Conservation (phyloP, 2,113 vertebrate species). For the Silurus glanis region DNA sequence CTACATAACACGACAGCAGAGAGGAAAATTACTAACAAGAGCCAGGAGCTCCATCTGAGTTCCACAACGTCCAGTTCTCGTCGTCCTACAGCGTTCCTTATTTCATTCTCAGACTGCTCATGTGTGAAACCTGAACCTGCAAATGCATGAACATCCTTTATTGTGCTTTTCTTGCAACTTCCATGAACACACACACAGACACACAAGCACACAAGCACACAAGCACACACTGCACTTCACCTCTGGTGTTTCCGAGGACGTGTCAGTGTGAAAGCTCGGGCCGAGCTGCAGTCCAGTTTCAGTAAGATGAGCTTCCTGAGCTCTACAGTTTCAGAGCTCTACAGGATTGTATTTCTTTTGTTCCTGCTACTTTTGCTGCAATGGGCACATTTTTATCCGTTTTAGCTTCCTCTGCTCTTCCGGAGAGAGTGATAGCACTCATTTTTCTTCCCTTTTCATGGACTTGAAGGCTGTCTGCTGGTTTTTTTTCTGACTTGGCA, state of each 20-base stretch:
- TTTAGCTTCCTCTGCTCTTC: slow-evolving; percentile 38
- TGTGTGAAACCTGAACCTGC: neutral
- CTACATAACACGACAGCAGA: slow-evolving; percentile 1
- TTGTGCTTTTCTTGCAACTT: neutral
- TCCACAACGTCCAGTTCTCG: neutral
- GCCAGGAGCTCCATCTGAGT: neutral
- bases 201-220: slow-evolving; percentile 15
- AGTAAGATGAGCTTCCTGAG: slow-evolving; percentile 30
- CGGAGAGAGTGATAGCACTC: slow-evolving; percentile 33
- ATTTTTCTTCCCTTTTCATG: slow-evolving; percentile 37
- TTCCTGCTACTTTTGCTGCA: slow-evolving; percentile 41
- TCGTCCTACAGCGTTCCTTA: neutral
- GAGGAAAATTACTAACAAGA: neutral
- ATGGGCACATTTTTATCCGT: slow-evolving; percentile 36
- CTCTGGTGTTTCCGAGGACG: slow-evolving; percentile 5
- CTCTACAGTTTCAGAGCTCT: slow-evolving; percentile 24
- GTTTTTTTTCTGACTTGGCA: slow-evolving; percentile 15
- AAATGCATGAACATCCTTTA: neutral
- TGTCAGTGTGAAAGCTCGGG: slow-evolving; percentile 9
- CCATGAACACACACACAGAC: neutral
- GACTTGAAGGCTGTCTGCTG: slow-evolving; percentile 3
- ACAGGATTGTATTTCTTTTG: slow-evolving; percentile 40
- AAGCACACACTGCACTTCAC: slow-evolving; percentile 1
- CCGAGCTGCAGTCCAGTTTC: slow-evolving; percentile 24
- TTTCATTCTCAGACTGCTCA: neutral